These are phyloP conservation scores for Hesperia comma DNA, from an alignment of 2,888 invertebrate genomes.

Conservation along the genomic window DNA sequence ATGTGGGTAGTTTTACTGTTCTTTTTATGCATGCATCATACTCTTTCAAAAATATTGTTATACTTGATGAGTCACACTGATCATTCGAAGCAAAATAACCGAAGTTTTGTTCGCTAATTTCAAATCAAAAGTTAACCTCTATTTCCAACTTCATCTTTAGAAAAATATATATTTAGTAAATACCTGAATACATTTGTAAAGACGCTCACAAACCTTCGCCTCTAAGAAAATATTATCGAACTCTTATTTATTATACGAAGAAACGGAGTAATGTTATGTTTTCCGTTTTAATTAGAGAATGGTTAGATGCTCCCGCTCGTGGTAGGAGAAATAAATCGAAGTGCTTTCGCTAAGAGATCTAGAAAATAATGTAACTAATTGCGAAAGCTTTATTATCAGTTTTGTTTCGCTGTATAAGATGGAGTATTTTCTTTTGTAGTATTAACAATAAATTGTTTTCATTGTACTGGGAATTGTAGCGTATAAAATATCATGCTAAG, in stretches of 20 bases:
- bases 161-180: slow-evolving; percentile 28
- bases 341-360: slow-evolving; percentile 33
- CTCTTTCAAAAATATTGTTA: too few relatives aligned
- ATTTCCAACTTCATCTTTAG: neutral
- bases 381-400: slow-evolving; percentile 31
- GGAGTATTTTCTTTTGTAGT: slow-evolving; percentile 10
- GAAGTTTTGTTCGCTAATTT: neutral
- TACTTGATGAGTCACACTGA: too few relatives aligned
- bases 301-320: slow-evolving; percentile 25
- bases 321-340: slow-evolving; percentile 35
- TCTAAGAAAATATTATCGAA: slow-evolving; percentile 43
- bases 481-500: neutral
- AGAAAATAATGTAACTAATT: slow-evolving; percentile 36
- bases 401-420: slow-evolving; percentile 6
- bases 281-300: slow-evolving; percentile 36
- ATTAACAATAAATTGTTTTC: slow-evolving; percentile 1
- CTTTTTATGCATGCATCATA: too few relatives aligned
- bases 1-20: too few relatives aligned
- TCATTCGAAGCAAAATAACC: too few relatives aligned
- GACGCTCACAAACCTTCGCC: slow-evolving; percentile 39
- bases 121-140: neutral
- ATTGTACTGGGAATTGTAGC: neutral
- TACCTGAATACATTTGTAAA: slow-evolving; percentile 23
- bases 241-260: slow-evolving; percentile 19
- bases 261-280: slow-evolving; percentile 30